phyloP scores from a whole-genome alignment of 2,888 invertebrate species.

The Acrocera orbiculus region DNA sequence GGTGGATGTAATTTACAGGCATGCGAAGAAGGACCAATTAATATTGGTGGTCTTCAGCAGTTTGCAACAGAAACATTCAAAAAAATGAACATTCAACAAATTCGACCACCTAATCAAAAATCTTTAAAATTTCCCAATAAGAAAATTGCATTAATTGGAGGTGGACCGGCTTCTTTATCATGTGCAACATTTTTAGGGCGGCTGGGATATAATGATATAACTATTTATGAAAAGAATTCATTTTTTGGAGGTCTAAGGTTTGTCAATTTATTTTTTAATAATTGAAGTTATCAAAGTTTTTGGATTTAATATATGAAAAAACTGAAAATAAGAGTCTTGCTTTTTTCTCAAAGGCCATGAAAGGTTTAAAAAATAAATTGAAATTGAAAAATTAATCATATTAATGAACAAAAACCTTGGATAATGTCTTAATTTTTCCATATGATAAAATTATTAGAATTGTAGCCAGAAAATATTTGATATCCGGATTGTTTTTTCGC shows the following conservation, averaged over 20 bases:
- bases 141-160: slow-evolving; percentile 74
- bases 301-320: no score
- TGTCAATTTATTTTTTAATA: slow-evolving; percentile 9
- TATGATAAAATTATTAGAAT: no score
- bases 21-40: slow-evolving; percentile 93
- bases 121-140: slow-evolving; percentile 31
- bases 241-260: slow-evolving; percentile 86
- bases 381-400: background rate
- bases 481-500: background rate
- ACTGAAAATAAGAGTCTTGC: no score
- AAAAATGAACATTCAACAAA: slow-evolving; percentile 82
- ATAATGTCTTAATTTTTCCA: no score
- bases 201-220: slow-evolving; percentile 79
- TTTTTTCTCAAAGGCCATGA: no score
- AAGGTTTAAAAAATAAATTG: no score
- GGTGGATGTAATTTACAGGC: slow-evolving; percentile 95
- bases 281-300: no score
- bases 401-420: no score
- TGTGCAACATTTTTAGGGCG: slow-evolving; percentile 92
- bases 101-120: slow-evolving; percentile 52
- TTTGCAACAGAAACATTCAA: slow-evolving; percentile 94
- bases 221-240: slow-evolving; percentile 76
- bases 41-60: slow-evolving; percentile 96
- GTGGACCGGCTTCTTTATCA: slow-evolving; percentile 90
- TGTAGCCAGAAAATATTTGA: no score